Base-by-base conservation (phyloP, 2,797 vertebrate species). In the Toxotes lorentzi region DNA sequence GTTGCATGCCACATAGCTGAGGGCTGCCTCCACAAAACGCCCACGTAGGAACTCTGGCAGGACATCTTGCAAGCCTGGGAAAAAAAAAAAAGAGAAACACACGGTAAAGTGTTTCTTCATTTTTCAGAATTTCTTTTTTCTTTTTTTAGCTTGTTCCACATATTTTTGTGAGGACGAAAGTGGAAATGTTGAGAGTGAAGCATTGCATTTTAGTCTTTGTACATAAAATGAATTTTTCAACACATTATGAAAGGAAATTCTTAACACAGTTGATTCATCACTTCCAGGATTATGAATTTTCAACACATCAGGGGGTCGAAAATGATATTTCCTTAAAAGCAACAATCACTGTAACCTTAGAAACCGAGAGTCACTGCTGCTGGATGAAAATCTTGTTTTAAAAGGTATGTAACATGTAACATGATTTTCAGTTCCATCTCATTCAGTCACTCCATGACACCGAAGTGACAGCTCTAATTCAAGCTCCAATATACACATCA, bases 1-100 rank as follows among this genome's bases (percentile, higher is more conserved):
- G 94, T 97, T 96, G 87, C 98, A 99, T 0, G 97, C 97, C 82
- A 99, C 97, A 24, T 99, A 99, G 94, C 98, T 98, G 89, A 99
- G 97, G 0, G 98, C 98, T 0, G 98, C 98, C 0, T 96, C 95
- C 91, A 99, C 98, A 12, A 99, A 99, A 19, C 96, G 95, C 84
- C 95, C 95, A n/a, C 96, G 96, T 64, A 99, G 94, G 89, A 98
- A 96, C 79, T 96, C 95, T 0, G 98, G 98, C 23, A 99, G 95
- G 87, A 99, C 96, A 17, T 95, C 97, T 93, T 99, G 98, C 72
- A 99, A 93, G 76, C 98, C 98, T 99, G 74, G 4, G 1, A 53
- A 62, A 68, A 73, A 62, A 60, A 68, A 75, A 62, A 13, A 70
- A 63, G 13, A 50, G 13, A 50, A 71, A 53, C 21, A 76, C 47